Evolutionary conservation across 2,888 invertebrate genomes (phyloP).

Genomic region (Campoplex nolae): DNA sequence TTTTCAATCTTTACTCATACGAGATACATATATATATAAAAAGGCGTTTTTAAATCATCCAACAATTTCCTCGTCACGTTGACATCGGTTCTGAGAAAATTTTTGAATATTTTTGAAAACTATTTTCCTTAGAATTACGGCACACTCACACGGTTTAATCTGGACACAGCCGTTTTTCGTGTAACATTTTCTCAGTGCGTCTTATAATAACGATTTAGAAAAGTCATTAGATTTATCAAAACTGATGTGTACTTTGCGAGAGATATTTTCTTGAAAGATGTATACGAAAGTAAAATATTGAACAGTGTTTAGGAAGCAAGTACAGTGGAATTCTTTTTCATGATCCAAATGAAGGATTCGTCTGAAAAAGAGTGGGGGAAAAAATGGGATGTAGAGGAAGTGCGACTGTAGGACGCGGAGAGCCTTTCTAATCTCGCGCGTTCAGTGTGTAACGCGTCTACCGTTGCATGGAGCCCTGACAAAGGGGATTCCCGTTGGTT

Average conservation of each 20-base stretch:
- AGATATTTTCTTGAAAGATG: no score
- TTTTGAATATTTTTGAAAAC: no score
- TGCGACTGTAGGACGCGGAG: background rate
- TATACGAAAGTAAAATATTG: no score
- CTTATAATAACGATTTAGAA: no score
- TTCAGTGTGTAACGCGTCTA: conserved; percentile 1
- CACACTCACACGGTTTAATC: no score
- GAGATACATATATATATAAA: no score
- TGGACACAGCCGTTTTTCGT: no score
- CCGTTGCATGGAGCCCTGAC: background rate
- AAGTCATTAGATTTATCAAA: no score
- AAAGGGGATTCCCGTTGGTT: conserved; percentile 31
- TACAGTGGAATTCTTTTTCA: background rate
- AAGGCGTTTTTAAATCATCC: no score
- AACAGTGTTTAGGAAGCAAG: background rate
- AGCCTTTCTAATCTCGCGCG: conserved; percentile 33
- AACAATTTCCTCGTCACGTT: no score
- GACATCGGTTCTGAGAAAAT: background rate
- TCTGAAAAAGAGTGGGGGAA: background rate
- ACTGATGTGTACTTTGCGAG: no score
- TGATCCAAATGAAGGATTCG: background rate
- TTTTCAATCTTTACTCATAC: background rate
- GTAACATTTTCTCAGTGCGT: no score
- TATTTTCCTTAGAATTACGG: background rate
- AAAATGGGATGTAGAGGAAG: background rate